These are phyloP conservation scores for Drosophila insularis DNA, from an alignment of 1,140 invertebrate species.

Conservation along the genomic window DNA sequence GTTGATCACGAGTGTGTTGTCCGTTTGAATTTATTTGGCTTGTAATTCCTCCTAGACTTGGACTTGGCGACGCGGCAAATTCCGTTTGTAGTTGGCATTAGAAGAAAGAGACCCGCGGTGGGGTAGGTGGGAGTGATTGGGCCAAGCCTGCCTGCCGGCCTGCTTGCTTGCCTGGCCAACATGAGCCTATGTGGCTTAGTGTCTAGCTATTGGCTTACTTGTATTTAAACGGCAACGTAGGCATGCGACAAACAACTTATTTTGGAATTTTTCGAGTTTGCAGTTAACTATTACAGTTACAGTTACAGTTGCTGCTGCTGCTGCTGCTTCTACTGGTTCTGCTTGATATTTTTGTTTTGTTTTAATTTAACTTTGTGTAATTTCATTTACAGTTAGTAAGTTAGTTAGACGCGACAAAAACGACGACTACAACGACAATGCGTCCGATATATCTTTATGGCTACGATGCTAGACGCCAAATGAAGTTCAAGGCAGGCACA, in stretches of 20 bases:
- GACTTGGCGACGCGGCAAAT: conserved; percentile 23
- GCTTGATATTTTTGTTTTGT: neutral
- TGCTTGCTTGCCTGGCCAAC: neutral
- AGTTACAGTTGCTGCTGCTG: neutral
- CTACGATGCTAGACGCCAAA: conserved; percentile 65
- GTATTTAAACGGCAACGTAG: conserved; percentile 68
- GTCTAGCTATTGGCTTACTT: conserved; percentile 49
- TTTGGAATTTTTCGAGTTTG: conserved; percentile 14
- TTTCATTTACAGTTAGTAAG: conserved; percentile 18
- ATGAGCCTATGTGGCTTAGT: neutral
- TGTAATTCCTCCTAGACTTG: neutral
- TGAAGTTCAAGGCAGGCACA: conserved; percentile 73
- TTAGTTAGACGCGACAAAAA: neutral
- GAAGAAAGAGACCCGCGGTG: too few species aligned
- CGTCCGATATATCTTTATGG: conserved; percentile 66
- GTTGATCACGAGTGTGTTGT: conserved; percentile 34
- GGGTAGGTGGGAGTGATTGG: neutral
- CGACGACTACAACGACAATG: conserved; percentile 4
- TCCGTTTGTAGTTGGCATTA: conserved; percentile 30
- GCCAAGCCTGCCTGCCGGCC: neutral
- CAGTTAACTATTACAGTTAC: conserved; percentile 3
- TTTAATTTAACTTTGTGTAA: conserved; percentile 9
- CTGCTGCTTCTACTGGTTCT: neutral
- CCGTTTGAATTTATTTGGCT: conserved; percentile 21
- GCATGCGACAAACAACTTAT: conserved; percentile 49